These are phyloP conservation scores for Idaea aversata DNA, from an alignment of 2,888 invertebrate species.

Conservation along the genomic window DNA sequence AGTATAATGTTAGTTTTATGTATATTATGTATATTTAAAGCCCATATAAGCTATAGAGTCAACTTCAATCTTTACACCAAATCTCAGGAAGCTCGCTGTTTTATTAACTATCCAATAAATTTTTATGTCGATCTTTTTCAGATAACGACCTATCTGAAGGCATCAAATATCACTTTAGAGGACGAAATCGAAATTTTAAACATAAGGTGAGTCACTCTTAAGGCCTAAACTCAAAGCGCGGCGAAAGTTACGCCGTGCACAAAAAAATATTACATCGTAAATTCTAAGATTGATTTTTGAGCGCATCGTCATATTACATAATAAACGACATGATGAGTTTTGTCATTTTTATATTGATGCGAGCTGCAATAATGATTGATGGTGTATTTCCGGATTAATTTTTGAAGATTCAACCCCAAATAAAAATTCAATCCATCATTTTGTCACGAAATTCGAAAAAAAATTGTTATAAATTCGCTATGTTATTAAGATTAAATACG, in stretches of 20 bases:
- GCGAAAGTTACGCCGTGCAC: neutral
- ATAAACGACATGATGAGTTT: neutral
- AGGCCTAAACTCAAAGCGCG: neutral
- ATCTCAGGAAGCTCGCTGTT: neutral
- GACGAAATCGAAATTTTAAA: slow-evolving; percentile 85
- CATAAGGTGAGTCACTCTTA: slow-evolving; percentile 80
- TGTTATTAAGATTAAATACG: neutral
- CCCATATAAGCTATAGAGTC: neutral
- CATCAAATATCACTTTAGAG: slow-evolving; percentile 82
- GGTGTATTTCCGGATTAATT: neutral
- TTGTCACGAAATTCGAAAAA: neutral
- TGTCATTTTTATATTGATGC: neutral
- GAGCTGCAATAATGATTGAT: neutral
- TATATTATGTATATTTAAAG: neutral
- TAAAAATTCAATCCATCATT: neutral
- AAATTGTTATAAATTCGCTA: no score
- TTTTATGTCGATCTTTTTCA: slow-evolving; percentile 57
- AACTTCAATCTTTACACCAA: neutral
- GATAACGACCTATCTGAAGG: slow-evolving; percentile 83
- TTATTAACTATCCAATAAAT: slow-evolving; percentile 11
- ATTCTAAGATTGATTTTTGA: neutral
- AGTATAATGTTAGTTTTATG: neutral
- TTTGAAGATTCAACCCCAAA: neutral
- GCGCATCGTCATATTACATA: neutral
- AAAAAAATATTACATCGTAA: neutral